phyloP scores from a whole-genome alignment of 2,113 vertebrate species.

The Miniopterus natalensis region DNA sequence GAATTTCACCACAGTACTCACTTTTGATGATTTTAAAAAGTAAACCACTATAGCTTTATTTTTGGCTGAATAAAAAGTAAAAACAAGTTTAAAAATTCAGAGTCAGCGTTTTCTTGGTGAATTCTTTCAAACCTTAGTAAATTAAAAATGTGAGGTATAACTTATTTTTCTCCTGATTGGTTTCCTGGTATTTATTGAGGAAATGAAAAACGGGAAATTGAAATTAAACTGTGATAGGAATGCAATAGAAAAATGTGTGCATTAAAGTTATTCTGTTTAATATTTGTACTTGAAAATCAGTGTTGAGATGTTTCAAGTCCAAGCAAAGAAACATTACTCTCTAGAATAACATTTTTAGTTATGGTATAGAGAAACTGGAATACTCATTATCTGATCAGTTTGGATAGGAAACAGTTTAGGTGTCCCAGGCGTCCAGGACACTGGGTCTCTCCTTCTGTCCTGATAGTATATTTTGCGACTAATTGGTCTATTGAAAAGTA shows the following conservation, averaged over 20 bases:
- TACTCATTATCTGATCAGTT: not conserved
- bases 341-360: constrained; percentile 42
- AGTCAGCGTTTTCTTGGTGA: constrained; percentile 56
- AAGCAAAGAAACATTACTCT: constrained; percentile 3
- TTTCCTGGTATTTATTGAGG: not conserved
- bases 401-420: not conserved
- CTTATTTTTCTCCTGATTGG: constrained; percentile 52
- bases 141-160: not conserved
- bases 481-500: constrained; percentile 9
- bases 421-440: not conserved
- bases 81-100: constrained; percentile 56
- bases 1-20: constrained; percentile 62
- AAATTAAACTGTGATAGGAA: constrained; percentile 30
- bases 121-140: constrained; percentile 52
- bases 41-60: constrained; percentile 53
- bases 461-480: not conserved
- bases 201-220: constrained; percentile 28
- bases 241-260: not conserved
- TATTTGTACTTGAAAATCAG: constrained; percentile 23
- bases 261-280: constrained; percentile 52
- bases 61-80: constrained; percentile 65
- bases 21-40: constrained; percentile 62
- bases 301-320: not conserved
- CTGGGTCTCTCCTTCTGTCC: not conserved
- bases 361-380: not conserved